These are phyloP conservation scores for Sipha flava DNA, from an alignment of 1,140 invertebrate genomes.

Conservation along the genomic window DNA sequence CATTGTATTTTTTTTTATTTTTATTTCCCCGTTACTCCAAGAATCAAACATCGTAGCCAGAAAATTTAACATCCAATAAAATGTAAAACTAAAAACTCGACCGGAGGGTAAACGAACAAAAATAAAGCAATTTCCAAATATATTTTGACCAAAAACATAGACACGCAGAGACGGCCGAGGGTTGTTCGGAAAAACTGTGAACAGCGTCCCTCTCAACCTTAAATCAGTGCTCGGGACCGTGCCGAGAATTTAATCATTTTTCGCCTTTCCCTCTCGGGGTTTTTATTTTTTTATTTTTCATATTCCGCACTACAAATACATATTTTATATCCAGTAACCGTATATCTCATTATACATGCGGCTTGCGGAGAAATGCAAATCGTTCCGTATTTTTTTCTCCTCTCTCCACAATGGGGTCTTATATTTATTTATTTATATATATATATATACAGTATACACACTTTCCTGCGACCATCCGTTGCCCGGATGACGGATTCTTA, in stretches of 20 bases:
- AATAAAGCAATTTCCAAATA: not conserved
- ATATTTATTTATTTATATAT: conserved; percentile 32
- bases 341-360: conserved; percentile 31
- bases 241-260: conserved; percentile 29
- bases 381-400: not conserved
- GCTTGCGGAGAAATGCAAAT: conserved; percentile 30
- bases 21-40: not conserved
- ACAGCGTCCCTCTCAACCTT: not conserved
- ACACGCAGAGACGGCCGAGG: not conserved
- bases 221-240: conserved; percentile 20
- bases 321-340: conserved; percentile 28
- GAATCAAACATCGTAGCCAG: not conserved
- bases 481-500: not conserved
- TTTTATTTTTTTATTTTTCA: not conserved
- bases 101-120: too few relatives aligned
- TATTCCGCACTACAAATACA: conserved; percentile 7
- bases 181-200: not conserved
- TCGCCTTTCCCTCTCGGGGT: not conserved
- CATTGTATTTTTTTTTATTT: too few relatives aligned
- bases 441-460: too few relatives aligned
- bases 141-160: not conserved
- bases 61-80: not conserved
- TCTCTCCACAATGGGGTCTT: not conserved
- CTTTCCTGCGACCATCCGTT: not conserved
- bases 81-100: not conserved